Percentiles rank a stretch among this genome's conserved stretches.
Conservation (phyloP, 2,888 invertebrate species). For the Platycnemis pennipes region DNA sequence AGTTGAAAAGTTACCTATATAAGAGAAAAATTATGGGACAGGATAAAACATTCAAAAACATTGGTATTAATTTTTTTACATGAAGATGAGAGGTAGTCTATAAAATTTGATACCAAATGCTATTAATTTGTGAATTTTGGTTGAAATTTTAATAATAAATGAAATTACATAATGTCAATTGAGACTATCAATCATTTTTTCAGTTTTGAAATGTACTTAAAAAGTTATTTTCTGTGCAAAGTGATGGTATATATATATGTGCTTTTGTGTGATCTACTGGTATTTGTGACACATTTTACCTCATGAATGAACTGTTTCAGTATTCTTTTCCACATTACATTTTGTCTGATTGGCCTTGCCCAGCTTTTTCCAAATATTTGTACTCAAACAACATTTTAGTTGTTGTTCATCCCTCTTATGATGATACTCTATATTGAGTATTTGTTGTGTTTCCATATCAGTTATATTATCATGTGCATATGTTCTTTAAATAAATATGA, state of each 20-base stretch:
- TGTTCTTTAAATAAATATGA: constrained; percentile 16
- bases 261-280: constrained; percentile 31
- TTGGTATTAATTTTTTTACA: constrained; percentile 26
- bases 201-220: not conserved
- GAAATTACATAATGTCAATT: constrained; percentile 35
- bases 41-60: not conserved
- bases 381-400: not conserved
- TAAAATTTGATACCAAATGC: constrained; percentile 46
- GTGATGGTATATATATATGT: not conserved
- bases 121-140: constrained; percentile 52
- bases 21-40: not conserved
- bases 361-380: not conserved
- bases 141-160: constrained; percentile 61
- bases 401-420: not conserved
- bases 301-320: constrained; percentile 33
- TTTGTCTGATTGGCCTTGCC: constrained; percentile 30
- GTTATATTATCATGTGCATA: constrained; percentile 16
- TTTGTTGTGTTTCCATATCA: constrained; percentile 9
- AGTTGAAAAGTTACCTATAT: not conserved
- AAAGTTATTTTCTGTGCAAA: not conserved
- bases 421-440: not conserved
- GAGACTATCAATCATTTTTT: constrained; percentile 37
- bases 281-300: constrained; percentile 36
- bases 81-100: constrained; percentile 16
- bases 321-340: constrained; percentile 32